phyloP scores from a whole-genome alignment of 2,888 invertebrate species.

The Troglohyphantes excavatus region DNA sequence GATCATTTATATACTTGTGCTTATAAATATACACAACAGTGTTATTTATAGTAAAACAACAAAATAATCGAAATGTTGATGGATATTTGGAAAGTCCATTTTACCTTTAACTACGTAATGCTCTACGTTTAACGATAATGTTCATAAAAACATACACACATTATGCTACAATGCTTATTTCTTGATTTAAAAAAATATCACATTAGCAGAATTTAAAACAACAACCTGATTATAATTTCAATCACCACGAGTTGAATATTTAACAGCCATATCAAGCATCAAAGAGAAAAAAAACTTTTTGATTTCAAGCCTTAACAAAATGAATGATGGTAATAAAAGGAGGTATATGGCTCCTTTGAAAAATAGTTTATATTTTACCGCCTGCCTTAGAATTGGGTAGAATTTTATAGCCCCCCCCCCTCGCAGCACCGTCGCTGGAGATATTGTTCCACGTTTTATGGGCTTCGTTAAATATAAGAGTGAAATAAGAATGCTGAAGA shows the following conservation, averaged over 20 bases:
- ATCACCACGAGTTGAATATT: neutral
- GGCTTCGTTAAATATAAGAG: conserved; percentile 36
- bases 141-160: no score
- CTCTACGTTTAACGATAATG: no score
- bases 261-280: conserved; percentile 40
- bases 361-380: conserved; percentile 51
- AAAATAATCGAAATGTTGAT: no score
- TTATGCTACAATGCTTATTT: no score
- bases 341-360: conserved; percentile 30
- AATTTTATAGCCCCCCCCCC: conserved; percentile 48
- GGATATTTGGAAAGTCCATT: no score
- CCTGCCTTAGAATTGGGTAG: conserved; percentile 10
- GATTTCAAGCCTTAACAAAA: conserved; percentile 36
- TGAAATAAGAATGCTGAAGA: conserved; percentile 25
- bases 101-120: no score
- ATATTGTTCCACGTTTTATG: conserved; percentile 57
- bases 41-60: no score
- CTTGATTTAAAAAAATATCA: no score
- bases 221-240: neutral
- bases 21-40: no score
- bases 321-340: conserved; percentile 47
- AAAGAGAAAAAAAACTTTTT: conserved; percentile 37
- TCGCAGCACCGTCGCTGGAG: neutral
- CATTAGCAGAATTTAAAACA: no score
- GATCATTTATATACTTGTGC: no score